Base-by-base conservation (phyloP, 2,888 invertebrate species). In the Microplitis manilae region DNA sequence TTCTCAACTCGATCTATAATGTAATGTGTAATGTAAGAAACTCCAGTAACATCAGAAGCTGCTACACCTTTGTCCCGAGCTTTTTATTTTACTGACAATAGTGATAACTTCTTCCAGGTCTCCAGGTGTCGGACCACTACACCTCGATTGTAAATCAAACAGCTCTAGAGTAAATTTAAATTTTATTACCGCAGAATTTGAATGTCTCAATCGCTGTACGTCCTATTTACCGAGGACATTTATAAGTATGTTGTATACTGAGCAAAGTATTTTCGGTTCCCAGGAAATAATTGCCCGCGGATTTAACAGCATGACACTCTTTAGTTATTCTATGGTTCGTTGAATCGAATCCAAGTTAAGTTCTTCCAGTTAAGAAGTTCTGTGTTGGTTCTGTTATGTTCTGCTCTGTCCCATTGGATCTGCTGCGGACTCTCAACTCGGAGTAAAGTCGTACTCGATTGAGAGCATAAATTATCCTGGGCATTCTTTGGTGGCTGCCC, bases 381-480 rank as follows among this genome's bases (percentile, higher is more conserved):
- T 20, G 20, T 20, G 20, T 20, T 20, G 20, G 20, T 20, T 20
- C 20, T 20, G 20, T 20, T 30, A 30, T 30, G 30, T 30, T 30
- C 30, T 30, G 30, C 4, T 30, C 30, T 30, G 30, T 30, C 30
- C 30, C 30, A 30, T 50, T 13, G 50, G 8, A 50, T 50, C 50
- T 50, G 50, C 50, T 13, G 50, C 50, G 4, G 50, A 1, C 9
- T 13, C 50, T 50, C 2, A 13, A 50, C 4, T 50, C 50, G 8
- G 8, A 13, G 50, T 50, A 50, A 50, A 50, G 61, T 30, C 71
- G 68, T 67, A 71, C 78, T 79, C 82, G 81, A 82, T 82, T 82
- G 82, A 81, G 79, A 75, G 80, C 75, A 81, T 82, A 82, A 82
- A 82, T 82, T 79, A 82, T 78, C 80, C 68, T 62, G 75, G 65